These are phyloP conservation scores for Ceratina calcarata DNA, from an alignment of 1,140 invertebrate species.

Conservation along the genomic window DNA sequence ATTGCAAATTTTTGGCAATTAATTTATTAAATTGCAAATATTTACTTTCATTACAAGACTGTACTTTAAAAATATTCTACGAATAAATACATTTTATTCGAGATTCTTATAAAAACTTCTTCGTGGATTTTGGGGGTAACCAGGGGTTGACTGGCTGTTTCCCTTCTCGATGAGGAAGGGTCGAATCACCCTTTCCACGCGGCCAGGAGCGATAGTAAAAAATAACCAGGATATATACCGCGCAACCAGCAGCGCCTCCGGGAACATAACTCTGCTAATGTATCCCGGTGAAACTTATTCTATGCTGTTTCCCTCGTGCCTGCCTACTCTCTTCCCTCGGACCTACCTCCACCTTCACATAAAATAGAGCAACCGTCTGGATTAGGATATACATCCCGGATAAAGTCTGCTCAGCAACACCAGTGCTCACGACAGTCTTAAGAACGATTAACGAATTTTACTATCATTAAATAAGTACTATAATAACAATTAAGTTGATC, in stretches of 20 bases:
- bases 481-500: too few species aligned
- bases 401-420: constrained; percentile 29
- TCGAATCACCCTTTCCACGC: constrained; percentile 50
- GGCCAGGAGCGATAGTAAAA: constrained; percentile 71
- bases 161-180: constrained; percentile 22
- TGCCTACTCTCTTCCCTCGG: constrained; percentile 35
- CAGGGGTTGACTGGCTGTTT: constrained; percentile 17
- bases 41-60: too few species aligned
- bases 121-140: neutral
- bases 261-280: constrained; percentile 75
- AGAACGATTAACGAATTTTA: neutral
- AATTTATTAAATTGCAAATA: too few species aligned
- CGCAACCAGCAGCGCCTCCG: constrained; percentile 62
- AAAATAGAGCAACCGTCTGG: constrained; percentile 55
- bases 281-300: constrained; percentile 70
- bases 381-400: constrained; percentile 68
- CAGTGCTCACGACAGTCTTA: neutral
- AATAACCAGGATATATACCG: constrained; percentile 76
- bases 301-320: constrained; percentile 58
- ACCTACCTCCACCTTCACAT: constrained; percentile 50
- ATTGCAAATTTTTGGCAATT: neutral
- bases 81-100: too few species aligned
- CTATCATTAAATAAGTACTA: too few species aligned
- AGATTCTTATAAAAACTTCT: neutral
- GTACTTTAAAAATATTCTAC: too few species aligned